These are phyloP conservation scores for Caenorhabditis angaria DNA, from an alignment of 2,888 invertebrate genomes.

Conservation along the genomic window DNA sequence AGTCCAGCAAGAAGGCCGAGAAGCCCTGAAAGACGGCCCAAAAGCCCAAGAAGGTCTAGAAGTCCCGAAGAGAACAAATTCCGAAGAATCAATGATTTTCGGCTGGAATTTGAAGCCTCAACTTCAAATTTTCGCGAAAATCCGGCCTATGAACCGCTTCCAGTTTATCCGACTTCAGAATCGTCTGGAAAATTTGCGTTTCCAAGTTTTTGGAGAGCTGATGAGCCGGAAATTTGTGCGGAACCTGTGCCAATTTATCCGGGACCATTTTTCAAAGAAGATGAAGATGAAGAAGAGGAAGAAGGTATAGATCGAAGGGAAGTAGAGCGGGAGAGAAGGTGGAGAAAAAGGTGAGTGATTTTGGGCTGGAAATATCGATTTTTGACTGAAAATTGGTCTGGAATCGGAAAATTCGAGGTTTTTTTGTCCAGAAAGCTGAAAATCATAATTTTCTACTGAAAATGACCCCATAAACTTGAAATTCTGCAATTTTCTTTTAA, in stretches of 20 bases:
- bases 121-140: neutral
- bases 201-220: constrained; percentile 8
- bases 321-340: neutral
- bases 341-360: neutral
- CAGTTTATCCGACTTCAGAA: neutral
- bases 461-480: no score
- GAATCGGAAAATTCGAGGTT: no score
- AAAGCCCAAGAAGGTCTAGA: constrained; percentile 10
- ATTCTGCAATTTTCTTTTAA: no score
- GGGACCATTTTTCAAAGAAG: constrained; percentile 3
- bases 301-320: no score
- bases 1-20: constrained; percentile 14
- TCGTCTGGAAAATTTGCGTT: neutral
- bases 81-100: neutral
- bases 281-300: neutral
- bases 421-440: no score
- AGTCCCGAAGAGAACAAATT: neutral
- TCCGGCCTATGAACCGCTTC: constrained; percentile 8
- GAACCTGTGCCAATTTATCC: constrained; percentile 37
- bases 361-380: no score
- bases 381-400: no score
- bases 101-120: neutral
- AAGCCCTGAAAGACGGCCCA: constrained; percentile 3
- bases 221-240: constrained; percentile 8
- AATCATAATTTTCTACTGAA: no score